Percentiles rank a stretch among this genome's conserved stretches.
These are phyloP conservation scores for Leptoteleia sp. DNA, from an alignment of 1,140 invertebrate species.

Conservation along the genomic window DNA sequence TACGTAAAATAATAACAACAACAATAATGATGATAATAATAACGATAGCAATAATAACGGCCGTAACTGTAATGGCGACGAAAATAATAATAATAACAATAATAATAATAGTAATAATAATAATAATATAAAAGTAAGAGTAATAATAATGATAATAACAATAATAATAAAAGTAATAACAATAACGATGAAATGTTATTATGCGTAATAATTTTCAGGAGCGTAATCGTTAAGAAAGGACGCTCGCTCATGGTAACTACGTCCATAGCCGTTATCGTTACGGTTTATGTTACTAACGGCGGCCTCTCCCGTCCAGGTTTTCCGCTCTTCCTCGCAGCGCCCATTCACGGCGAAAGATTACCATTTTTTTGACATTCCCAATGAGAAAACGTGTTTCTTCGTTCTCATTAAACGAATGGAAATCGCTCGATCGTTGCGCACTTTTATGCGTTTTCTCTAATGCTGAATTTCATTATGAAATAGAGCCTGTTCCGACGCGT, in stretches of 20 bases:
- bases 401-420: slow-evolving; percentile 67
- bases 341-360: slow-evolving; percentile 67
- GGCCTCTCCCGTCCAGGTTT: slow-evolving; percentile 69
- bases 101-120: slow-evolving; percentile 56
- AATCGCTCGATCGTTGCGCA: slow-evolving; percentile 67
- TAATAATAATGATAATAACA: slow-evolving; percentile 70
- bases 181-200: slow-evolving; percentile 81
- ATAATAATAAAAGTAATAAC: slow-evolving; percentile 75
- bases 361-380: slow-evolving; percentile 68
- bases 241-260: slow-evolving; percentile 79
- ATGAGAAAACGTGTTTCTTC: slow-evolving; percentile 68
- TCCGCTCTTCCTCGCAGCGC: slow-evolving; percentile 65
- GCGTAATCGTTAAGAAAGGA: slow-evolving; percentile 82
- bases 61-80: too few species aligned
- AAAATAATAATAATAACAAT: neutral
- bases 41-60: slow-evolving; percentile 39
- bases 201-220: slow-evolving; percentile 80
- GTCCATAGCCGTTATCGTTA: slow-evolving; percentile 82
- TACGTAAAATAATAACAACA: slow-evolving; percentile 53
- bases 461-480: slow-evolving; percentile 67
- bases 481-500: slow-evolving; percentile 47
- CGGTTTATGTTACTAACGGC: slow-evolving; percentile 79
- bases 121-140: slow-evolving; percentile 68
- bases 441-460: slow-evolving; percentile 61
- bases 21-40: slow-evolving; percentile 43